Evolutionary conservation across 2,888 invertebrate genomes (phyloP).

Genomic region (Eumacrocentrus americanus): DNA sequence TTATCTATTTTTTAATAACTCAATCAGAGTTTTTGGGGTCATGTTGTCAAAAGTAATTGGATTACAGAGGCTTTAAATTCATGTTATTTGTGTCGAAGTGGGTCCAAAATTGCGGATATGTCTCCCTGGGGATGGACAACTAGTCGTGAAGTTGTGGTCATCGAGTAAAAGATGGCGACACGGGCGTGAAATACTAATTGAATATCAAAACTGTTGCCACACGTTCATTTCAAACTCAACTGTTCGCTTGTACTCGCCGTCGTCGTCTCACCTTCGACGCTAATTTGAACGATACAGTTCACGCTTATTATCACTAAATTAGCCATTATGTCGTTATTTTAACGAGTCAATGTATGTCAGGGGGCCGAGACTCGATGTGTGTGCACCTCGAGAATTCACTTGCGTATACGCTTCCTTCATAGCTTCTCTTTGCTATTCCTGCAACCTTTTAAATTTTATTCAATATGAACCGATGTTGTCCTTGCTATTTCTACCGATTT

Average conservation of each 20-base stretch:
- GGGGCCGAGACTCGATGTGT: constrained; percentile 47
- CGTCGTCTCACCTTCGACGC: constrained; percentile 60
- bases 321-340: constrained; percentile 62
- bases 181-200: neutral
- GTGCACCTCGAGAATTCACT: constrained; percentile 29
- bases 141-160: neutral
- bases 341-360: constrained; percentile 62
- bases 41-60: neutral
- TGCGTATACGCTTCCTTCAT: constrained; percentile 6
- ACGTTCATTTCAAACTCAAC: neutral
- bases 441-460: neutral
- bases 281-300: constrained; percentile 60
- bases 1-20: neutral
- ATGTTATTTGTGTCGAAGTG: neutral
- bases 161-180: constrained; percentile 19
- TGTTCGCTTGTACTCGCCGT: constrained; percentile 30
- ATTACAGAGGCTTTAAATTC: neutral
- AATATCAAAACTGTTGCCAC: neutral
- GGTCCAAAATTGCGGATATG: neutral
- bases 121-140: neutral
- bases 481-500: neutral
- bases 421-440: constrained; percentile 6
- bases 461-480: neutral
- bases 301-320: constrained; percentile 61
- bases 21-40: neutral